Conservation (phyloP, 1,140 invertebrate species). For the Heterodera carotae region DNA sequence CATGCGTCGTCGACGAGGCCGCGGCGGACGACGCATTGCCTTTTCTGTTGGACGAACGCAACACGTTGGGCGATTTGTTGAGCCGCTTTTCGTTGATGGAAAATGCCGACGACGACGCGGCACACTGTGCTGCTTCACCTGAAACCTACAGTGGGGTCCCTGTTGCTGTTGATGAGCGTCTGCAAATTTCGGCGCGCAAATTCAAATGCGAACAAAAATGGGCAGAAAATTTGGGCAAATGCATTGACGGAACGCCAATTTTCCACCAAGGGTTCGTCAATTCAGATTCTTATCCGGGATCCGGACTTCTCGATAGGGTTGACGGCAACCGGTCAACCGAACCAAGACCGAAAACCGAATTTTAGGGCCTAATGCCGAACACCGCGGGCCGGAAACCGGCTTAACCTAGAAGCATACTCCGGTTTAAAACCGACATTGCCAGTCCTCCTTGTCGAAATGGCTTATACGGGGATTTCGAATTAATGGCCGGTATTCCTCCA, state of each 20-base stretch:
- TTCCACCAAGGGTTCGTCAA: constrained; percentile 11
- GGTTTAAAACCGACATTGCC: no score
- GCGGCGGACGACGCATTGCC: background rate
- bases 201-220: constrained; percentile 1
- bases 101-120: background rate
- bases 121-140: background rate
- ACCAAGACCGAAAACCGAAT: no score
- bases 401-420: no score
- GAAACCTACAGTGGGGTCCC: background rate
- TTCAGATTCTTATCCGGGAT: no score
- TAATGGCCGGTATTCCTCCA: no score
- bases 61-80: constrained; percentile 4
- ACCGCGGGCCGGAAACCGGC: no score
- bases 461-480: no score
- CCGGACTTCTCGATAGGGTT: no score
- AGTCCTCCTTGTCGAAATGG: no score
- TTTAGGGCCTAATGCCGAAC: no score
- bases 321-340: no score
- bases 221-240: constrained; percentile 27
- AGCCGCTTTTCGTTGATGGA: constrained; percentile 1
- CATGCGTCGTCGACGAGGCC: background rate
- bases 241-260: constrained; percentile 35
- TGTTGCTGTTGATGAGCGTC: background rate
- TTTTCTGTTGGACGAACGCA: constrained; percentile 31
- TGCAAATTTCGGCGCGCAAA: background rate